Evolutionary conservation across 2,888 invertebrate species (phyloP).

Genomic region (Synergus itoensis): DNA sequence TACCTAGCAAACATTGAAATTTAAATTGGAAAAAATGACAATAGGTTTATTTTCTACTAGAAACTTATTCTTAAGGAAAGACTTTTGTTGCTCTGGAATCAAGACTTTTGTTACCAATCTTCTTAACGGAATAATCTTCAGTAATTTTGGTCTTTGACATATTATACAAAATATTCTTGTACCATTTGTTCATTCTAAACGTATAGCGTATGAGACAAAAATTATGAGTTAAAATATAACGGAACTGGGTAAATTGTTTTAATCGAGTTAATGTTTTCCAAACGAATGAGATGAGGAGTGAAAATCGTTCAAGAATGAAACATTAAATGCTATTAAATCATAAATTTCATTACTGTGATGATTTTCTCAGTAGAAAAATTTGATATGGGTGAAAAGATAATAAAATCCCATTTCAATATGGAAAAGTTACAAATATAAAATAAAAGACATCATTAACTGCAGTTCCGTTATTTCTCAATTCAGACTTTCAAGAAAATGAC

Average conservation of each 20-base stretch:
- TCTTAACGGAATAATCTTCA: background rate
- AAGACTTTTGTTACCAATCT: background rate
- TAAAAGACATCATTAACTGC: background rate
- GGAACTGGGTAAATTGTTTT: too few relatives aligned
- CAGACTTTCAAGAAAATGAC: background rate
- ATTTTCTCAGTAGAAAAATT: too few relatives aligned
- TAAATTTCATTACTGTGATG: too few relatives aligned
- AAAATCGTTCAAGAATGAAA: too few relatives aligned
- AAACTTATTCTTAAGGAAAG: conserved; percentile 2
- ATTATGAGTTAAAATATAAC: too few relatives aligned
- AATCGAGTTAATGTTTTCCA: too few relatives aligned
- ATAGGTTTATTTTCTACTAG: background rate
- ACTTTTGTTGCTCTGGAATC: background rate
- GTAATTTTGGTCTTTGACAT: background rate
- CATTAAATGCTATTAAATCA: too few relatives aligned
- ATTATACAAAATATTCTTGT: background rate
- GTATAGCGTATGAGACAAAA: background rate
- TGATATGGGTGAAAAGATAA: too few relatives aligned
- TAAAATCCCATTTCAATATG: too few relatives aligned
- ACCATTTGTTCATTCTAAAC: background rate
- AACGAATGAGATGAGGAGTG: too few relatives aligned
- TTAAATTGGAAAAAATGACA: background rate
- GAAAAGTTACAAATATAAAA: too few relatives aligned
- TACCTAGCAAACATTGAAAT: background rate
- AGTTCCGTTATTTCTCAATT: background rate